phyloP scores from a whole-genome alignment of 30 jellyfish, hydroid and myxozoan genomes.

The Aurelia aurita region DNA sequence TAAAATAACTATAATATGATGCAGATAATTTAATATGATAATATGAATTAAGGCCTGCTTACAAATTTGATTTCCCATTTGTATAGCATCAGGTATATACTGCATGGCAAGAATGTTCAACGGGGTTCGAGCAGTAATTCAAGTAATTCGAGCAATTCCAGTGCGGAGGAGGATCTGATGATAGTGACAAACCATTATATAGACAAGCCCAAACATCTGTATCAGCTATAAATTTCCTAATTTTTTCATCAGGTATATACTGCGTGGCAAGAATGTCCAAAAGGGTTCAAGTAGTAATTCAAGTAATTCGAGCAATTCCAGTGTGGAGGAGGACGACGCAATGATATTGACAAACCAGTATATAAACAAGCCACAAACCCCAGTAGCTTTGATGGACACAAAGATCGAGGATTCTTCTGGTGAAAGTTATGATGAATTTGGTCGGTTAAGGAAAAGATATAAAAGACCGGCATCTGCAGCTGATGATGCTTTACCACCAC shows the following conservation, averaged over 20 bases:
- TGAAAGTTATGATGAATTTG: constrained; percentile 87
- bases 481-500: constrained; percentile 82
- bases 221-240: too few relatives aligned
- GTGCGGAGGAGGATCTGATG: constrained; percentile 35
- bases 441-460: constrained; percentile 77
- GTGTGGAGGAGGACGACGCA: constrained; percentile 26
- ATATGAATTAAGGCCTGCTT: too few relatives aligned
- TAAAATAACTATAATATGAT: too few relatives aligned
- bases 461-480: constrained; percentile 89
- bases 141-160: neutral
- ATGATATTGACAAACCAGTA: constrained; percentile 74
- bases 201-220: constrained; percentile 67
- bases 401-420: constrained; percentile 72
- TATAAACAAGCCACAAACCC: constrained; percentile 64
- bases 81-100: neutral
- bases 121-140: neutral
- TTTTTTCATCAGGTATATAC: neutral
- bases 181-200: constrained; percentile 68
- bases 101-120: constrained; percentile 37
- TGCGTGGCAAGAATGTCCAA: constrained; percentile 38
- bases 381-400: constrained; percentile 54
- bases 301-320: neutral
- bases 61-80: too few relatives aligned
- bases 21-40: too few relatives aligned
- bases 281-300: neutral